These are phyloP conservation scores for Xenentodon cancila DNA, from an alignment of 2,797 vertebrate species.

Conservation along the genomic window DNA sequence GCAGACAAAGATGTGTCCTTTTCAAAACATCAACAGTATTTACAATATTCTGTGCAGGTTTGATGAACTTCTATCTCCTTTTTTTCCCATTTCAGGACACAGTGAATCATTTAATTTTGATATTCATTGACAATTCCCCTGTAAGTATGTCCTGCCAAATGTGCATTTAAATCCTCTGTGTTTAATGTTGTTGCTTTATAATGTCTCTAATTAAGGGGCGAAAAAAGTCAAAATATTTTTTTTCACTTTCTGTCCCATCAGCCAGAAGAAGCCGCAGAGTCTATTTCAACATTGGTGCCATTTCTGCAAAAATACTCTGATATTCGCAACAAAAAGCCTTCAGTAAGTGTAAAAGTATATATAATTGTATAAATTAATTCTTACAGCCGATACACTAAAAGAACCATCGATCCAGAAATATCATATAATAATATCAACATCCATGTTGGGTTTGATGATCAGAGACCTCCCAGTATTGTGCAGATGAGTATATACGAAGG, in stretches of 20 bases:
- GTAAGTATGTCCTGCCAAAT: conserved; percentile 82
- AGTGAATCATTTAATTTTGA: conserved; percentile 93
- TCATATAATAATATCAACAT: too few relatives aligned
- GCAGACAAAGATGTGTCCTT: neutral
- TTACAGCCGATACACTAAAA: neutral
- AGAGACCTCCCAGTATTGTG: neutral
- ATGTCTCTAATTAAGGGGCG: too few relatives aligned
- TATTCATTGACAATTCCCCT: conserved; percentile 94
- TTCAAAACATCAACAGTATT: neutral
- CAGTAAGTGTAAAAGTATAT: conserved; percentile 78
- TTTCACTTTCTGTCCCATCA: conserved; percentile 54
- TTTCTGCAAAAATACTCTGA: conserved; percentile 96
- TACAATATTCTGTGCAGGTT: neutral
- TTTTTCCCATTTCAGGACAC: conserved; percentile 85
- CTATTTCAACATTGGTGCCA: conserved; percentile 87
- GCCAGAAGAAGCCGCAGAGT: conserved; percentile 92
- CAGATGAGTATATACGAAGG: too few relatives aligned
- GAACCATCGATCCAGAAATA: neutral
- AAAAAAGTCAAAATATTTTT: neutral
- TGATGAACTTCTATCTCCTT: conserved; percentile 25
- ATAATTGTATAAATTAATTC: too few relatives aligned
- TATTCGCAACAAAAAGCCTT: conserved; percentile 89
- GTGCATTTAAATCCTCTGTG: neutral
- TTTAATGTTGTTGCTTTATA: neutral
- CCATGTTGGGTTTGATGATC: neutral